Conservation (phyloP, 1,140 invertebrate genomes). For the Luehdorfia chinensis region DNA sequence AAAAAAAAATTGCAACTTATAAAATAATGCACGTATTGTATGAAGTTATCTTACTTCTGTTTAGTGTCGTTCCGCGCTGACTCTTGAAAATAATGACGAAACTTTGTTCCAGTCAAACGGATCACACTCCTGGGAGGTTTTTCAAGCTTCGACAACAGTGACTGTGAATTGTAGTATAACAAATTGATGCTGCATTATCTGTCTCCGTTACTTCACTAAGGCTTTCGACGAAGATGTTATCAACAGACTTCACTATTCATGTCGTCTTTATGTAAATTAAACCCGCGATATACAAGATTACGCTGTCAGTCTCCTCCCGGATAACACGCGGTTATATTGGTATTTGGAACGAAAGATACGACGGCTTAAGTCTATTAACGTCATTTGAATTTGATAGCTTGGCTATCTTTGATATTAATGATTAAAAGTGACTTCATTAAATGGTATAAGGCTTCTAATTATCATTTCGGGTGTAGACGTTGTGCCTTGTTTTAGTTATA, state of each 20-base stretch:
- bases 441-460: too few species aligned
- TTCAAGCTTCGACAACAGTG: not conserved
- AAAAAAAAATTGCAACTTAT: too few species aligned
- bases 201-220: not conserved
- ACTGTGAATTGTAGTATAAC: not conserved
- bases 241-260: conserved; percentile 8
- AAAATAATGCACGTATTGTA: too few species aligned
- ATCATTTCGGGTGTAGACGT: too few species aligned
- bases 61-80: too few species aligned
- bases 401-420: not conserved
- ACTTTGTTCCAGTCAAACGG: too few species aligned
- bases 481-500: too few species aligned
- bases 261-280: conserved; percentile 17
- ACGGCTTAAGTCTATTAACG: not conserved
- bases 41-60: too few species aligned
- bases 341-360: not conserved
- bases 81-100: too few species aligned
- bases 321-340: conserved; percentile 11
- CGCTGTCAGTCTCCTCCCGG: conserved; percentile 1
- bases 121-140: not conserved
- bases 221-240: conserved; percentile 10
- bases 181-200: conserved; percentile 4
- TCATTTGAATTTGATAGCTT: not conserved
- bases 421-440: too few species aligned
- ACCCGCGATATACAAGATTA: conserved; percentile 14